Evolutionary conservation across 2,888 invertebrate genomes (phyloP).

Genomic region (Stegana nigrithorax): DNA sequence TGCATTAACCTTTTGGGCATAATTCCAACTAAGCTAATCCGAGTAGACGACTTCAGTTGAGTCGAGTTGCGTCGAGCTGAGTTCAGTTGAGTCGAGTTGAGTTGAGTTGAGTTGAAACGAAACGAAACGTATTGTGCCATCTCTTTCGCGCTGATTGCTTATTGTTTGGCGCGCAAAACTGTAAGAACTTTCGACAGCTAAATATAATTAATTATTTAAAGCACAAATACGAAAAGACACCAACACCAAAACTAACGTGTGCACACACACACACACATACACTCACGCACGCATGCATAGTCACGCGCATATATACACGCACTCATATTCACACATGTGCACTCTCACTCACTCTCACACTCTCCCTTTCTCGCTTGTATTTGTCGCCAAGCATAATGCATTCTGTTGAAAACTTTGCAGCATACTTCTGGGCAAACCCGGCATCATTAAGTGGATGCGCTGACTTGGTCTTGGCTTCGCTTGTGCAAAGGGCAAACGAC

Average conservation of each 20-base stretch:
- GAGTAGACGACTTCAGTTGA: no score
- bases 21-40: no score
- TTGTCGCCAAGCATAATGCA: background rate
- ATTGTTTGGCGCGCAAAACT: constrained; percentile 49
- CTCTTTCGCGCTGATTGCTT: constrained; percentile 25
- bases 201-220: constrained; percentile 59
- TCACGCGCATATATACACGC: background rate
- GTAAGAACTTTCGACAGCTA: constrained; percentile 60
- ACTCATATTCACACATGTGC: background rate
- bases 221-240: constrained; percentile 35
- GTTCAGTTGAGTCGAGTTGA: no score
- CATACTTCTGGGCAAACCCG: constrained; percentile 7
- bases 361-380: background rate
- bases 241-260: no score
- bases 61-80: no score
- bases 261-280: constrained; percentile 17
- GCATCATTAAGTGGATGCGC: background rate
- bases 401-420: background rate
- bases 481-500: constrained; percentile 18
- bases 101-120: no score
- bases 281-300: background rate
- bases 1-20: background rate
- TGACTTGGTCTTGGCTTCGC: background rate
- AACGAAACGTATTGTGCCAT: no score
- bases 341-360: background rate